A percentile compares a stretch with the other conserved stretches of the same genome.
These are phyloP conservation scores for Scomber japonicus DNA, from an alignment of 2,113 vertebrate species.

Conservation along the genomic window DNA sequence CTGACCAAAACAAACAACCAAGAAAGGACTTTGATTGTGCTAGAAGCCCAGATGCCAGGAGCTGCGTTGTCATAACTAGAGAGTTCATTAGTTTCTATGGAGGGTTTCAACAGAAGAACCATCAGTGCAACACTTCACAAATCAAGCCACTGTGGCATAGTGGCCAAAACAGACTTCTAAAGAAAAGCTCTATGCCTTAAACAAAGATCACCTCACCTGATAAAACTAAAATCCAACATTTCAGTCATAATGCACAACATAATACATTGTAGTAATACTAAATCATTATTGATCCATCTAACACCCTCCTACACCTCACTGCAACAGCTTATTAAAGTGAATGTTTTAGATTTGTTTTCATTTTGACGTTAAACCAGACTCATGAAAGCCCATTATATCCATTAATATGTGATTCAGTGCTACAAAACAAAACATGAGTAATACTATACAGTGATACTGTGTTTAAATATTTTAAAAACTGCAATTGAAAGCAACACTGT, in stretches of 20 bases:
- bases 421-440: too few relatives aligned
- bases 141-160: slow-evolving; percentile 14
- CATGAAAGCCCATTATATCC: too few relatives aligned
- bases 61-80: neutral
- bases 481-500: neutral
- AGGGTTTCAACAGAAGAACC: slow-evolving; percentile 24
- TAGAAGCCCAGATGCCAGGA: neutral
- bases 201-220: neutral
- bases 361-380: neutral
- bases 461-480: too few relatives aligned
- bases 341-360: neutral
- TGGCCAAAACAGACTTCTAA: neutral
- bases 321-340: neutral
- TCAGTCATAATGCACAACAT: too few relatives aligned
- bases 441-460: too few relatives aligned
- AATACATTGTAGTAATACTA: neutral
- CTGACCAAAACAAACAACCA: slow-evolving; percentile 6
- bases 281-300: neutral
- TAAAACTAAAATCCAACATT: neutral
- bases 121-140: slow-evolving; percentile 23
- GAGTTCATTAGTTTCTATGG: slow-evolving; percentile 2
- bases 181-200: neutral
- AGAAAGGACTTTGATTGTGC: slow-evolving; percentile 2
- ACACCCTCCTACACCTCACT: neutral
- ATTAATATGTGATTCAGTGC: too few relatives aligned